These are phyloP conservation scores for Battus philenor DNA, from an alignment of 1,140 invertebrate species.

Conservation along the genomic window DNA sequence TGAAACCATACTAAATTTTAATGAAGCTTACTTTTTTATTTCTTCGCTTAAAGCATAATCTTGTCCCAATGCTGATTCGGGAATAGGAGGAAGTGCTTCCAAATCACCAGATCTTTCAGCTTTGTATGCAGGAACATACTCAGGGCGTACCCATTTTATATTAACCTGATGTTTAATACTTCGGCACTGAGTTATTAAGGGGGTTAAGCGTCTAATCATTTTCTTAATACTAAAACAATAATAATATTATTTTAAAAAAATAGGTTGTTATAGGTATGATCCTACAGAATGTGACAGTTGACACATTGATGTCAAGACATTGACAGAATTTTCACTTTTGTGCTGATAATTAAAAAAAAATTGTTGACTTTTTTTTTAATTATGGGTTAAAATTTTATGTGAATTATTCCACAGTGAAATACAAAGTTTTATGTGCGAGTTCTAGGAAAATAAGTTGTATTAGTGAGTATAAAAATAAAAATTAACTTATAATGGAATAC, in stretches of 20 bases:
- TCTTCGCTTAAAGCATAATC: slow-evolving; percentile 75
- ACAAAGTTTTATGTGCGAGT: too few species aligned
- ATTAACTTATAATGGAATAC: too few species aligned
- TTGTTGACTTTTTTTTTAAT: too few species aligned
- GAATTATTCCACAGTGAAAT: too few species aligned
- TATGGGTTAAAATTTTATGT: too few species aligned
- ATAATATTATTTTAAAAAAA: too few species aligned
- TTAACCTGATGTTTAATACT: slow-evolving; percentile 68
- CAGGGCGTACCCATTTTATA: slow-evolving; percentile 80
- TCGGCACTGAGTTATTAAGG: slow-evolving; percentile 38
- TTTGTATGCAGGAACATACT: slow-evolving; percentile 74
- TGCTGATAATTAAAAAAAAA: too few species aligned
- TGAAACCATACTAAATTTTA: too few species aligned
- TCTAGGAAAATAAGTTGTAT: too few species aligned
- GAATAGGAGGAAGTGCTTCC: slow-evolving; percentile 53
- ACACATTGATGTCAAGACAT: neutral
- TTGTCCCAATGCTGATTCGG: slow-evolving; percentile 44
- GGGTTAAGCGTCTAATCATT: slow-evolving; percentile 51
- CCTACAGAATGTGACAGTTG: neutral
- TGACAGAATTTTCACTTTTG: slow-evolving; percentile 11
- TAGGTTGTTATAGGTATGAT: too few species aligned
- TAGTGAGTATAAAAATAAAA: too few species aligned
- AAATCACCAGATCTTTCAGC: slow-evolving; percentile 79
- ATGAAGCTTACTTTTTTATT: slow-evolving; percentile 56
- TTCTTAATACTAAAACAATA: slow-evolving; percentile 10